A percentile compares a stretch with the other conserved stretches of the same genome.
Conservation (phyloP, 1,140 invertebrate species). For the Sesamia nonagrioides region DNA sequence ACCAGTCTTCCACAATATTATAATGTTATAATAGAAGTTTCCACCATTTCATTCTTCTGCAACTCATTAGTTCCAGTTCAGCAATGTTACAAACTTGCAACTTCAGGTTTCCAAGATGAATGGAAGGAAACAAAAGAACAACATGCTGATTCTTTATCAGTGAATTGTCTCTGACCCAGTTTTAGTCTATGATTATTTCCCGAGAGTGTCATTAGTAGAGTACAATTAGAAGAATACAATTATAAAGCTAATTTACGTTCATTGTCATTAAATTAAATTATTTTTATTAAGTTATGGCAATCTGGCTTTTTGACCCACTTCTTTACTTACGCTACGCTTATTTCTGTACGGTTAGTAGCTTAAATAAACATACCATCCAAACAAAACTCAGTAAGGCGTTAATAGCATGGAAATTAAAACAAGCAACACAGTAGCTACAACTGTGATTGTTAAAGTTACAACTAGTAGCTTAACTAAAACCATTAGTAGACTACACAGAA, state of each 20-base stretch:
- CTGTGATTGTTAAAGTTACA: slow-evolving; percentile 26
- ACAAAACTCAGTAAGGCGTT: neutral
- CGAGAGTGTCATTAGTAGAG: neutral
- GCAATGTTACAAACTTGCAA: too few species aligned
- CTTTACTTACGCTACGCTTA: too few species aligned
- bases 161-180: slow-evolving; percentile 1
- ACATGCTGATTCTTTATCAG: neutral
- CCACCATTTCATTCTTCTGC: too few species aligned
- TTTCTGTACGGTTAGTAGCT: too few species aligned
- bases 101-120: too few species aligned
- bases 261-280: neutral
- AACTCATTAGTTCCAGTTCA: too few species aligned
- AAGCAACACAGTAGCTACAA: neutral
- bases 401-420: slow-evolving; percentile 6
- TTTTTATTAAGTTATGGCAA: too few species aligned
- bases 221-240: neutral
- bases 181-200: neutral
- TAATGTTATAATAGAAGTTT: too few species aligned
- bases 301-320: too few species aligned
- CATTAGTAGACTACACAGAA: slow-evolving; percentile 19
- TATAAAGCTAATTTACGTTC: neutral
- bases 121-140: too few species aligned
- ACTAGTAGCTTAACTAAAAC: neutral
- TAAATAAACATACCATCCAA: too few species aligned
- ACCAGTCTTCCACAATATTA: too few species aligned